Evolutionary conservation across 2,888 invertebrate species (phyloP).

Genomic region (Gymnoscelis rufifasciata): DNA sequence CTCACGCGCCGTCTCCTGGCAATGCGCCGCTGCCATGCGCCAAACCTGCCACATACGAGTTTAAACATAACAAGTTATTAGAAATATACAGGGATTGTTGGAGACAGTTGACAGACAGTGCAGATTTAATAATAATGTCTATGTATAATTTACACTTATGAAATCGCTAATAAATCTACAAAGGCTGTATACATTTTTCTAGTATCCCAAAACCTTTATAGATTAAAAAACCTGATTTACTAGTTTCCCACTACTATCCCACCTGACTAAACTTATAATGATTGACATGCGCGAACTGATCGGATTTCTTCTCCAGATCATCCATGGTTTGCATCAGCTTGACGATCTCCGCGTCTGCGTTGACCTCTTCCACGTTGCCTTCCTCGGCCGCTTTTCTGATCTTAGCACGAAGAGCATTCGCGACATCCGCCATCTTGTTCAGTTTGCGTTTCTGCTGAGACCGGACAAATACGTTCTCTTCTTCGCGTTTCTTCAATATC

Average conservation of each 20-base stretch:
- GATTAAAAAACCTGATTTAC: too few relatives aligned
- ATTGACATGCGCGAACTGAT: conserved; percentile 82
- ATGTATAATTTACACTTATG: too few relatives aligned
- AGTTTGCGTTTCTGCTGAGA: conserved; percentile 88
- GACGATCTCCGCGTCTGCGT: conserved; percentile 83
- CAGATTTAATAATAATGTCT: too few relatives aligned
- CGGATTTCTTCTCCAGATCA: conserved; percentile 84
- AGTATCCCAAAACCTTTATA: too few relatives aligned
- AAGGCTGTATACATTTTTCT: too few relatives aligned
- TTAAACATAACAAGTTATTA: too few relatives aligned
- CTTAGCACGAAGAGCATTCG: conserved; percentile 82
- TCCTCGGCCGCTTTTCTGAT: conserved; percentile 82
- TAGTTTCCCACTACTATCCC: neutral
- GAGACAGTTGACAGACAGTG: too few relatives aligned
- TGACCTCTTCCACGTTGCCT: conserved; percentile 82
- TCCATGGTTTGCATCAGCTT: conserved; percentile 83
- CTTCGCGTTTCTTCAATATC: conserved; percentile 90
- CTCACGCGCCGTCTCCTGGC: conserved; percentile 42
- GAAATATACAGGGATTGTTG: too few relatives aligned
- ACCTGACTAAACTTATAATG: conserved; percentile 80
- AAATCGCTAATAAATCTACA: too few relatives aligned
- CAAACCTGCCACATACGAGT: too few relatives aligned
- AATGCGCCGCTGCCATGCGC: conserved; percentile 60
- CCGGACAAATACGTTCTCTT: conserved; percentile 89
- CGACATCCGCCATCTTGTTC: conserved; percentile 86